Conservation (phyloP, 2,888 invertebrate genomes). For the Caradrina kadenii region DNA sequence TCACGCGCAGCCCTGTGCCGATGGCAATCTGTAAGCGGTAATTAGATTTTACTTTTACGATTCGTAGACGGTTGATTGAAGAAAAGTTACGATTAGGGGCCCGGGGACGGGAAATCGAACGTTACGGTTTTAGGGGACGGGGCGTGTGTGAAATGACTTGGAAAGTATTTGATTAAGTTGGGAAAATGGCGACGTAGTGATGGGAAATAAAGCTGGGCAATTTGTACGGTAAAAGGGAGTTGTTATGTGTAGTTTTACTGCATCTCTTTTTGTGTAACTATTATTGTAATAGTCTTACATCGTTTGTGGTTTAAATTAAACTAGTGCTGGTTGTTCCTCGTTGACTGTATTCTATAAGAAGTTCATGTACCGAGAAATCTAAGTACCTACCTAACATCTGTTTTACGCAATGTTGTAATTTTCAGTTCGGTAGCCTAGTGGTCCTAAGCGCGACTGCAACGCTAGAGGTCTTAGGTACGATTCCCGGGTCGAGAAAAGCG, state of each 20-base stretch:
- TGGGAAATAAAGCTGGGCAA: slow-evolving; percentile 48
- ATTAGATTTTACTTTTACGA: slow-evolving; percentile 80
- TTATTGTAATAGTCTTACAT: neutral
- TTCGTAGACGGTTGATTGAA: slow-evolving; percentile 73
- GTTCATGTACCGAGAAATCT: neutral
- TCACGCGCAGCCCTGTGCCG: slow-evolving; percentile 74
- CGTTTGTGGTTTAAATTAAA: too few species aligned
- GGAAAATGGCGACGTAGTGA: slow-evolving; percentile 42
- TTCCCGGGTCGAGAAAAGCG: too few species aligned
- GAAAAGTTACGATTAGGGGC: slow-evolving; percentile 70
- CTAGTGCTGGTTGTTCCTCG: too few species aligned
- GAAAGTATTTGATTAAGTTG: slow-evolving; percentile 60
- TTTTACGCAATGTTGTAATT: too few species aligned
- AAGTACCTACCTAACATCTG: too few species aligned
- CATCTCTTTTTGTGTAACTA: neutral
- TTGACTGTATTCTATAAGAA: neutral
- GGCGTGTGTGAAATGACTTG: slow-evolving; percentile 53
- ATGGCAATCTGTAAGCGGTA: slow-evolving; percentile 81
- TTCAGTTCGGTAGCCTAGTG: too few species aligned
- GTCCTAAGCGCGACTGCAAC: too few species aligned
- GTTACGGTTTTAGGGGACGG: slow-evolving; percentile 46
- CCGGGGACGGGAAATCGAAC: slow-evolving; percentile 64
- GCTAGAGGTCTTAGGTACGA: too few species aligned
- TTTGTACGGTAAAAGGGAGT: slow-evolving; percentile 20
- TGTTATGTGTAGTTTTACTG: neutral